Conservation (phyloP, 2,113 vertebrate species). For the Cavia aperea region DNA sequence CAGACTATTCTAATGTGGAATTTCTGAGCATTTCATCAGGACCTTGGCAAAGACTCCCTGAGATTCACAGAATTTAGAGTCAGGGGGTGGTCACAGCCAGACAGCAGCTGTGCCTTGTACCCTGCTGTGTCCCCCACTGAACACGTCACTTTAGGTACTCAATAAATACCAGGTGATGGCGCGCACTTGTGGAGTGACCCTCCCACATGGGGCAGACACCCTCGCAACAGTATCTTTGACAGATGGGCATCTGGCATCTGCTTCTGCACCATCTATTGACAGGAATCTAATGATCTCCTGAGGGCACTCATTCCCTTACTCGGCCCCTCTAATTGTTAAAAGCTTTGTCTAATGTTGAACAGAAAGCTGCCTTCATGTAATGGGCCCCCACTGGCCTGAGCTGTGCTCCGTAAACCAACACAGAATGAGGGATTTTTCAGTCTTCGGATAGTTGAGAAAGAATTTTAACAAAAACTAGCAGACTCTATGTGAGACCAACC, state of each 20-base stretch:
- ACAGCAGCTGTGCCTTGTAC: constrained; percentile 39
- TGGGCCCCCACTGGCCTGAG: neutral
- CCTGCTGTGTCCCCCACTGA: neutral
- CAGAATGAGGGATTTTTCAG: constrained; percentile 15
- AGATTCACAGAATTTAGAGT: constrained; percentile 23
- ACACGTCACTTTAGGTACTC: neutral
- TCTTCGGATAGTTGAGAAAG: neutral
- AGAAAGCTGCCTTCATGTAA: constrained; percentile 30
- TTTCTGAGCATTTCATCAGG: constrained; percentile 9
- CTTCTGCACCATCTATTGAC: constrained; percentile 35
- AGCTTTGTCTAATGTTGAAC: constrained; percentile 28
- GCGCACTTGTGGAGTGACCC: constrained; percentile 27
- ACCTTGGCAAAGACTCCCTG: neutral
- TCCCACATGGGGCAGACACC: neutral
- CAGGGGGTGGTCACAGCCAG: neutral
- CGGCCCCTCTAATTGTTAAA: constrained; percentile 1
- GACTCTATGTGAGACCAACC: neutral
- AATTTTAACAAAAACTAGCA: neutral
- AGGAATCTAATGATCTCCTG: constrained; percentile 51
- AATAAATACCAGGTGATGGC: neutral
- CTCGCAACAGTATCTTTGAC: constrained; percentile 14
- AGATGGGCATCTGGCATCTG: constrained; percentile 51
- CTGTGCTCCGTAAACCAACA: neutral
- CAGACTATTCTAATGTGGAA: neutral
- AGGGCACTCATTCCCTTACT: constrained; percentile 1